Evolutionary conservation across 2,888 invertebrate genomes (phyloP), one percentile per base, ranked within the genome.

Genomic region (Mystacides longicornis): DNA sequence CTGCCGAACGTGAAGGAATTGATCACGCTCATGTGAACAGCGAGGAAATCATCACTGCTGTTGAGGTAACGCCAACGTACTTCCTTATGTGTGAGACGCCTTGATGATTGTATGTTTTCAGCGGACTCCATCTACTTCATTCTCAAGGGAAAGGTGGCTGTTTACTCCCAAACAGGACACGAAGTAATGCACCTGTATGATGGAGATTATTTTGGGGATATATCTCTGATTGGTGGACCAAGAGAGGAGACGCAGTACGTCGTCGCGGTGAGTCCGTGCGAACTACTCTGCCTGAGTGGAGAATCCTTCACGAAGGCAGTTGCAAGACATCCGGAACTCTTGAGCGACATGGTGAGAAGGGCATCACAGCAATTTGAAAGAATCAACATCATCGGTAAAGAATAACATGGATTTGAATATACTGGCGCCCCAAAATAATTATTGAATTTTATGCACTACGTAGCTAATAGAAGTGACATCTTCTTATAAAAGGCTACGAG

Each of bases 61-160:
- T n/a, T n/a, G n/a, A n/a, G n/a, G n/a, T n/a, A n/a, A n/a, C n/a
- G n/a, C n/a, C n/a, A n/a, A n/a, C n/a, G n/a, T n/a, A n/a, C n/a
- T n/a, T n/a, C n/a, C n/a, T n/a, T n/a, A n/a, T n/a, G n/a, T n/a
- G n/a, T n/a, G n/a, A n/a, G n/a, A n/a, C n/a, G n/a, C n/a, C n/a
- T n/a, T n/a, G n/a, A n/a, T n/a, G n/a, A n/a, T n/a, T n/a, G n/a
- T n/a, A n/a, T 47, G 23, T 16, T 50, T 55, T 64, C 69, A 1
- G 81, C 79, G 0, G 70, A 77, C 55, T 74, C 74, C 52, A 81
- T 81, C 80, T 81, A 78, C 62, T 81, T 81, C 62, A 80, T 81
- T 55, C 75, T 75, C 1, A 72, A 68, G 16, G 81, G 81, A 2
- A 78, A 78, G 0, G 80, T 81, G 1, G 78, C 79, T 0, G 71